Conservation (phyloP, 2,113 vertebrate species). For the Danio rerio region GRCz12tu NC_133178.1:56100001-56100500, state of each 20-base stretch:
- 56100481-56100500: conserved; percentile 80
- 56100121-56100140: conserved; percentile 53
- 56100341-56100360: conserved; percentile 78
- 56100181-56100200: conserved; percentile 71
- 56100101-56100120: not conserved
- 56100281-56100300: conserved; percentile 72
- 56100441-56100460: conserved; percentile 78
- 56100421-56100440: conserved; percentile 80
- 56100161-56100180: conserved; percentile 57
- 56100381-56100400: conserved; percentile 70
- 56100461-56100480: conserved; percentile 85
- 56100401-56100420: conserved; percentile 76
- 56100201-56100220: conserved; percentile 58
- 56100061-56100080: not conserved
- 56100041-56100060: conserved; percentile 32
- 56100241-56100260: conserved; percentile 61
- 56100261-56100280: conserved; percentile 69
- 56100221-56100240: conserved; percentile 52
- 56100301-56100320: conserved; percentile 79
- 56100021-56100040: not conserved
- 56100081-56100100: not conserved
- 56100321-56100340: conserved; percentile 78
- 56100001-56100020: conserved; percentile 18
- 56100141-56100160: conserved; percentile 64
- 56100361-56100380: conserved; percentile 74